Conservation (phyloP, 2,888 invertebrate species). For the Venusia cambrica region DNA sequence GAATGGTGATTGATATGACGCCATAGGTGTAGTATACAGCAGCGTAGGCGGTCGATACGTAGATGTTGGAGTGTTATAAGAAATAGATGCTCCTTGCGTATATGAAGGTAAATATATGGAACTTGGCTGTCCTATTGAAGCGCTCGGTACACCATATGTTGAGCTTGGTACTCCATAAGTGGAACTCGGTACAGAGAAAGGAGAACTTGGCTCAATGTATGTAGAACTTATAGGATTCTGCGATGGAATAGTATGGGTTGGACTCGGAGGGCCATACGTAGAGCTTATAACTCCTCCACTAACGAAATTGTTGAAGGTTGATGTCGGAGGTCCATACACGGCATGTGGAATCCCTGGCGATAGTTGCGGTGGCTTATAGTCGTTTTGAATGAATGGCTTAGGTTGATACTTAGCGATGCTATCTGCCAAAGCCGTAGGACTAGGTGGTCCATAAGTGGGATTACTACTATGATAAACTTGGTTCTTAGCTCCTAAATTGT, state of each 20-base stretch:
- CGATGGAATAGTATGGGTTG: constrained; percentile 54
- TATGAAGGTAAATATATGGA: constrained; percentile 34
- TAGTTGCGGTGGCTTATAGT: constrained; percentile 40
- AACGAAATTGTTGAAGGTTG: constrained; percentile 37
- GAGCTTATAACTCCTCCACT: constrained; percentile 44
- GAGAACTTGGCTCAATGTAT: constrained; percentile 43
- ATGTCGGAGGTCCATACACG: constrained; percentile 54
- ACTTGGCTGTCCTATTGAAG: constrained; percentile 30
- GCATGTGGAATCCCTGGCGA: constrained; percentile 48
- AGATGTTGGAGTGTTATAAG: constrained; percentile 39
- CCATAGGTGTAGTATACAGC: constrained; percentile 37
- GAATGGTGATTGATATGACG: constrained; percentile 39
- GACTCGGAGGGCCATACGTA: constrained; percentile 58
- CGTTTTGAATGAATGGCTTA: constrained; percentile 45
- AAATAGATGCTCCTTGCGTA: constrained; percentile 35
- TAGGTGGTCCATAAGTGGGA: constrained; percentile 68
- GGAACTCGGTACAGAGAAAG: constrained; percentile 38
- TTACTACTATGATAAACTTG: constrained; percentile 43
- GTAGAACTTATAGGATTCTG: constrained; percentile 47
- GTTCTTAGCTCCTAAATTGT: constrained; percentile 61
- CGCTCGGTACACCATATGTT: constrained; percentile 38
- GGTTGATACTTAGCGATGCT: constrained; percentile 47
- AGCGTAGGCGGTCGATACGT: constrained; percentile 43
- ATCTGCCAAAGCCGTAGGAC: constrained; percentile 56
- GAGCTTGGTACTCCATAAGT: constrained; percentile 38